These are phyloP conservation scores for Felis chaus DNA, from an alignment of 2,113 vertebrate genomes.

Conservation along the genomic window DNA sequence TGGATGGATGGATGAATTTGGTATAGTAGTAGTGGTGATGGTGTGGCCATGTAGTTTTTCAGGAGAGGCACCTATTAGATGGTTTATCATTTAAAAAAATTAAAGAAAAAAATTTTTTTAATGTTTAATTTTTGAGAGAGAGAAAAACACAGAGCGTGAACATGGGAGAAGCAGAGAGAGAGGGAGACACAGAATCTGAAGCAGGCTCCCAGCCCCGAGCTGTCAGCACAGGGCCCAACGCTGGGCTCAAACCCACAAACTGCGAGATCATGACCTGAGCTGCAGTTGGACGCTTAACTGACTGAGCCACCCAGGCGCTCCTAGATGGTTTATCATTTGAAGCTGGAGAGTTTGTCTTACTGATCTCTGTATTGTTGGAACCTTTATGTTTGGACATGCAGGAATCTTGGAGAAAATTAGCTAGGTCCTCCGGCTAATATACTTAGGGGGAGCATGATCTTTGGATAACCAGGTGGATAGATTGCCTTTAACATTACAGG, in stretches of 20 bases:
- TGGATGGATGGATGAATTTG: background rate
- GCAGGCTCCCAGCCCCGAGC: too few relatives aligned
- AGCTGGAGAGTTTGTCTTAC: background rate
- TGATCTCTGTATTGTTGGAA: background rate
- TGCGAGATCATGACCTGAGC: too few relatives aligned
- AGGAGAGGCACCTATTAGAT: background rate
- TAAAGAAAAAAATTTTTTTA: too few relatives aligned
- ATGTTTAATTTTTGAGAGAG: too few relatives aligned
- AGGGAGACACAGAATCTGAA: too few relatives aligned
- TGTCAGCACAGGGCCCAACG: too few relatives aligned
- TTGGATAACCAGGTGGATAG: background rate
- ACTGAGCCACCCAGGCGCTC: too few relatives aligned
- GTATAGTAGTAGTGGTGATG: background rate
- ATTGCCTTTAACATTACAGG: background rate
- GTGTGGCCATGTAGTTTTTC: background rate
- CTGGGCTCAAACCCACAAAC: too few relatives aligned
- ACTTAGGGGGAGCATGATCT: background rate
- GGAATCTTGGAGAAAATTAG: background rate
- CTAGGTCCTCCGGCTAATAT: background rate
- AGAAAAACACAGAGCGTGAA: too few relatives aligned
- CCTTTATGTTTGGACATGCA: constrained; percentile 9
- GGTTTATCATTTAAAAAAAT: background rate
- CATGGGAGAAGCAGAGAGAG: too few relatives aligned
- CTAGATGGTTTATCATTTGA: background rate
- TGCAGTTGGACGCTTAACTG: too few relatives aligned